Conservation (phyloP, 2,888 invertebrate genomes). For the Cheilosia pagana region DNA sequence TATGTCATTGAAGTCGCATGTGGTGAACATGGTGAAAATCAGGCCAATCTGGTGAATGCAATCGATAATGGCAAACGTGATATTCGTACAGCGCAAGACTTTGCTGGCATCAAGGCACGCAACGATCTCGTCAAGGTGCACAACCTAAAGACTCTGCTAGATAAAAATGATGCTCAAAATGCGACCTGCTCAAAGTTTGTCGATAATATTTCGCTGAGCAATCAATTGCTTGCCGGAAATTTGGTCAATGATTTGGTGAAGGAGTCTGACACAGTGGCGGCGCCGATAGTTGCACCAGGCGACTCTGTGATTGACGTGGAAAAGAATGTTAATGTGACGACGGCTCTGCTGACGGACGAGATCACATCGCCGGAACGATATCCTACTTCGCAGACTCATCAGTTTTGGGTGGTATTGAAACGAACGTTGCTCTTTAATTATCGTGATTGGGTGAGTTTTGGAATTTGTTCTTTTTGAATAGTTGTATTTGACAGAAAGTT, state of each 20-base stretch:
- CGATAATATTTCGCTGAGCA: conserved; percentile 81
- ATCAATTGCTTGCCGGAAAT: conserved; percentile 84
- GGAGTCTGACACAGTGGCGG: conserved; percentile 76
- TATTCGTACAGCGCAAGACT: conserved; percentile 89
- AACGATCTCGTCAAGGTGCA: conserved; percentile 85
- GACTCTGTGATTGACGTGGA: conserved; percentile 84
- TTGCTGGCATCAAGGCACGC: conserved; percentile 86
- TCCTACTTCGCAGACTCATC: conserved; percentile 91
- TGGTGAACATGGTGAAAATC: conserved; percentile 97
- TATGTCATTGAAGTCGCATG: conserved; percentile 98
- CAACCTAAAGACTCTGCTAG: conserved; percentile 82
- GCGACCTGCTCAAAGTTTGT: conserved; percentile 80
- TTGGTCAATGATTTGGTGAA: conserved; percentile 87
- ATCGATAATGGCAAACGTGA: conserved; percentile 93
- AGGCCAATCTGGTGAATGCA: conserved; percentile 91
- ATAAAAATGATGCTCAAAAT: conserved; percentile 85
- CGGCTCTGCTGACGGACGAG: conserved; percentile 87
- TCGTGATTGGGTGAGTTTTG: conserved; percentile 91
- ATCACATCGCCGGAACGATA: conserved; percentile 89
- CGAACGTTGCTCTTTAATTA: conserved; percentile 93
- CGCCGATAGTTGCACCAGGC: conserved; percentile 78
- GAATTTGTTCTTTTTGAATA: neutral
- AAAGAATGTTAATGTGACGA: conserved; percentile 89
- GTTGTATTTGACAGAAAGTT: neutral
- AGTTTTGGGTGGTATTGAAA: conserved; percentile 95